Evolutionary conservation across 2,888 invertebrate genomes (phyloP).

Genomic region (Synanthedon formicaeformis): DNA sequence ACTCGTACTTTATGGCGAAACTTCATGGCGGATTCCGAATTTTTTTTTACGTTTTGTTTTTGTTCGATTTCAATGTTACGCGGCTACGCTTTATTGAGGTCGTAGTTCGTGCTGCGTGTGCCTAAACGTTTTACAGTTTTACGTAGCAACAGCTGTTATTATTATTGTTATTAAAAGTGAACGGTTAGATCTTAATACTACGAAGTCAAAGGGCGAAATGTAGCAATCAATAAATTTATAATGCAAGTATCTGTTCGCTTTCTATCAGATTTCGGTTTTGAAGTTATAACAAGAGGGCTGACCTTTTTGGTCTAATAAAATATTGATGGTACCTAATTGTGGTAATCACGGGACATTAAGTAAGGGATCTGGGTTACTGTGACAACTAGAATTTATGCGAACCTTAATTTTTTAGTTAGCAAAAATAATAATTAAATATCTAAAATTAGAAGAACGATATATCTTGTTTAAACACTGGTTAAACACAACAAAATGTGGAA

Average conservation of each 20-base stretch:
- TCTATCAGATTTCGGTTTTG: background rate
- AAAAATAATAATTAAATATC: too few relatives aligned
- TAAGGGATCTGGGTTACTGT: too few relatives aligned
- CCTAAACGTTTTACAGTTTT: conserved; percentile 5
- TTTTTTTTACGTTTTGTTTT: conserved; percentile 27
- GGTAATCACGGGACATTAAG: too few relatives aligned
- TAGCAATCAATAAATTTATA: conserved; percentile 10
- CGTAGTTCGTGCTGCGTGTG: conserved; percentile 25
- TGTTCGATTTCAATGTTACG: conserved; percentile 20
- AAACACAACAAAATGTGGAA: too few relatives aligned
- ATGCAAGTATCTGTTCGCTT: conserved; percentile 3
- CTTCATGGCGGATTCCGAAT: conserved; percentile 11
- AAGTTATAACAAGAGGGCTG: too few relatives aligned
- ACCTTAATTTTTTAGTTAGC: too few relatives aligned
- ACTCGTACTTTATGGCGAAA: conserved; percentile 34
- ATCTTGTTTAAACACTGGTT: too few relatives aligned
- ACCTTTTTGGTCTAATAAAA: too few relatives aligned
- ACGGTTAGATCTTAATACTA: conserved; percentile 20
- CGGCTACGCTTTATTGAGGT: conserved; percentile 24
- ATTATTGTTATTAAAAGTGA: conserved; percentile 15
- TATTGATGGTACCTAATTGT: too few relatives aligned
- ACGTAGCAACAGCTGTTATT: conserved; percentile 14
- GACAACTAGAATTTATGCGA: too few relatives aligned
- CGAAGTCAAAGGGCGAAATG: conserved; percentile 20
- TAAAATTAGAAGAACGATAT: too few relatives aligned